These are phyloP conservation scores for Hylia prasina DNA, from an alignment of 2,113 vertebrate genomes.

Conservation along the genomic window DNA sequence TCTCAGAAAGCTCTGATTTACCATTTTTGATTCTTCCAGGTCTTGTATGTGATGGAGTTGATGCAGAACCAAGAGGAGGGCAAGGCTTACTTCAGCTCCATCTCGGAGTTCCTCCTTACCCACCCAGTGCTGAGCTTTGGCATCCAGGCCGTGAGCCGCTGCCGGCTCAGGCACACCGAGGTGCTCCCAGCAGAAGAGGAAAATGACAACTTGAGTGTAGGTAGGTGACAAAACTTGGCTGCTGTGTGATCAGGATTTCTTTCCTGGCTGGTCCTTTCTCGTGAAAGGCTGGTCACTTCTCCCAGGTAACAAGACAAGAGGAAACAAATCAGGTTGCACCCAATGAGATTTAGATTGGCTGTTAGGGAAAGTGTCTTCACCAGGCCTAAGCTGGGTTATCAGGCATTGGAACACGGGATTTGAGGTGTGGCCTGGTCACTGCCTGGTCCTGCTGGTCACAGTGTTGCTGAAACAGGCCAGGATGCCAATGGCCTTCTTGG, in stretches of 20 bases:
- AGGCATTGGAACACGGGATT: neutral
- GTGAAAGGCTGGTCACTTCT: neutral
- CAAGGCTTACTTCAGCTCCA: constrained; percentile 90
- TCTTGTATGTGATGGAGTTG: constrained; percentile 97
- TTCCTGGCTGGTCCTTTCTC: neutral
- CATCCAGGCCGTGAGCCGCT: constrained; percentile 87
- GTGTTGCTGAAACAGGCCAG: neutral
- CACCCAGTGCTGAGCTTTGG: constrained; percentile 96
- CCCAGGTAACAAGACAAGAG: neutral
- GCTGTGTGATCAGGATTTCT: neutral
- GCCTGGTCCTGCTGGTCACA: neutral
- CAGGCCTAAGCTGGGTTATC: neutral
- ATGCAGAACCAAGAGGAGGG: constrained; percentile 93
- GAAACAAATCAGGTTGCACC: accelerated
- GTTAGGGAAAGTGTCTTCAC: neutral
- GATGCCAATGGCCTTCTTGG: neutral
- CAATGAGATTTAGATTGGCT: neutral
- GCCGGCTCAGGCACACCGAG: constrained; percentile 86
- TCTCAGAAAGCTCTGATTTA: neutral
- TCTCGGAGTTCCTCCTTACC: constrained; percentile 97
- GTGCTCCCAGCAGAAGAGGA: constrained; percentile 93
- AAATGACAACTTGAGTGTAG: constrained; percentile 82
- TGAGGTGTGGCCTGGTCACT: neutral
- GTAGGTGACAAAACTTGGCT: constrained; percentile 54
- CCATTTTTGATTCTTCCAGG: constrained; percentile 68